Percentiles rank a stretch among this genome's conserved stretches.
phyloP scores from a whole-genome alignment of 2,888 invertebrate species.

The Aphodius sticticus region DNA sequence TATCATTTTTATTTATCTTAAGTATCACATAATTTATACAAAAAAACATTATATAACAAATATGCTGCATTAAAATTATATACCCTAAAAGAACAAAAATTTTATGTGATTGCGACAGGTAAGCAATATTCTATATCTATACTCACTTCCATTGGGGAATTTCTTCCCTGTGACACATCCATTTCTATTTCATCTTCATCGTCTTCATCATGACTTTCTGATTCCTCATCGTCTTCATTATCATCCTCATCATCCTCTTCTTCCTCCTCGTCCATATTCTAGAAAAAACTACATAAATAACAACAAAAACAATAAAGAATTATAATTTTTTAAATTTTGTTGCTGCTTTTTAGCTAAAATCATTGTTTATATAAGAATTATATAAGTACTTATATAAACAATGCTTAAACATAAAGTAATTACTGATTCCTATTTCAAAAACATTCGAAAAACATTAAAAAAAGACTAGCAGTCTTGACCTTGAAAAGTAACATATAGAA shows the following conservation, averaged over 20 bases:
- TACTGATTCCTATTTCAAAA: no score
- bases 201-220: slow-evolving; percentile 69
- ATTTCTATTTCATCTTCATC: slow-evolving; percentile 67
- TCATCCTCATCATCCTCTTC: slow-evolving; percentile 68
- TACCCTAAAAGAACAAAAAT: neutral
- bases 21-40: neutral
- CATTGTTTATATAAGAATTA: no score
- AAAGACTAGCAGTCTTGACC: no score
- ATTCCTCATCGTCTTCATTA: slow-evolving; percentile 69
- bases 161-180: slow-evolving; percentile 57
- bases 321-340: neutral
- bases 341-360: no score
- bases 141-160: slow-evolving; percentile 57
- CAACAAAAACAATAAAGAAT: slow-evolving; percentile 16
- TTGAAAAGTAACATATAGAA: no score
- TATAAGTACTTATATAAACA: slow-evolving; percentile 12
- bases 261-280: slow-evolving; percentile 64
- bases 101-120: neutral
- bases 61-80: neutral
- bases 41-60: neutral
- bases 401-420: neutral
- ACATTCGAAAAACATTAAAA: no score
- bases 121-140: slow-evolving; percentile 40
- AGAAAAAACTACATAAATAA: slow-evolving; percentile 37
- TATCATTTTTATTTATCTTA: neutral